A percentile compares a stretch with the other conserved stretches of the same genome.
Conservation (phyloP, 2,113 vertebrate species). For the Aptenodytes forsteri region DNA sequence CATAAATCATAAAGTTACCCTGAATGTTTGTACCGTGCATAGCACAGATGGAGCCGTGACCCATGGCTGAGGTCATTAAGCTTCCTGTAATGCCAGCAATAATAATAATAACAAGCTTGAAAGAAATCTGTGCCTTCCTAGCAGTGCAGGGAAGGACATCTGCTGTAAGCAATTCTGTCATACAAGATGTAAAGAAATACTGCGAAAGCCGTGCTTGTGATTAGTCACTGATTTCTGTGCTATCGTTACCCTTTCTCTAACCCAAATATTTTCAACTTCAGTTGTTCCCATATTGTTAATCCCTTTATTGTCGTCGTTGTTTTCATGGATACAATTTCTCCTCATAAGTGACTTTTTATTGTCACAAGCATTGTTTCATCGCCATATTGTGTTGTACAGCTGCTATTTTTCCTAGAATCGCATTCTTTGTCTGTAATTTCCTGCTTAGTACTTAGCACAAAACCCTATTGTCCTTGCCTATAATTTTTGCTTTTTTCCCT, state of each 20-base stretch:
- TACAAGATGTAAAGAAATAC: neutral
- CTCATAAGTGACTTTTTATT: slow-evolving; percentile 18
- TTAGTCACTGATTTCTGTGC: neutral
- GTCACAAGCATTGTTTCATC: neutral
- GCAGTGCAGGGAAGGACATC: neutral
- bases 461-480: neutral
- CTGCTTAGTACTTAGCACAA: neutral
- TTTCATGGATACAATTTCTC: slow-evolving; percentile 6
- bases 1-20: neutral
- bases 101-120: neutral
- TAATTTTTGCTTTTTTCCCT: neutral
- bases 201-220: neutral
- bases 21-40: neutral
- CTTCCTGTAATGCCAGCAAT: neutral
- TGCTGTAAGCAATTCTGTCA: neutral
- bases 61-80: neutral
- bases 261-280: slow-evolving; percentile 51
- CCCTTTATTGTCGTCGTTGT: neutral
- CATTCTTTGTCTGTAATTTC: neutral
- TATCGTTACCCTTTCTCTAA: neutral
- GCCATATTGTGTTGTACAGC: neutral
- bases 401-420: neutral
- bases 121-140: neutral
- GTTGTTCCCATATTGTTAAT: neutral
- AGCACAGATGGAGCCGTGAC: neutral